Evolutionary conservation across 35 echinoderm and acorn worm genomes (phyloP), one percentile per base, ranked within the genome.

Genomic region (Amphiura filiformis): DNA sequence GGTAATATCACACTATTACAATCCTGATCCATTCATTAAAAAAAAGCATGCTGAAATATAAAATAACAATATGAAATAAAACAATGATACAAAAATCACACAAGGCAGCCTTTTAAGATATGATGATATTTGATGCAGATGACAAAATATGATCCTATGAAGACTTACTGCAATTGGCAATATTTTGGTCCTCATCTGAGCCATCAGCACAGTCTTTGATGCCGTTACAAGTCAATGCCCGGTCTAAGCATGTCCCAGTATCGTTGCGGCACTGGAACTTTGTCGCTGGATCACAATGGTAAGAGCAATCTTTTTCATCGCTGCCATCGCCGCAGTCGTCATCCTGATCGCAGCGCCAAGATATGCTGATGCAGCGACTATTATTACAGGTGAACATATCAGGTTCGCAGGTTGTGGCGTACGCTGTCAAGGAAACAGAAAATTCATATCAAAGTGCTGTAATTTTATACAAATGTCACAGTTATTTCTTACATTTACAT

Each of bases 311-410:
- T 36, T 40, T 1, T 40, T 93, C 91, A 78, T 93, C 91, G 4
- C 79, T 76, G 28, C 42, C 76, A 78, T 88, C 91, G 9, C 86
- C 85, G 38, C 91, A 93, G 34, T 93, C 91, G 39, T 93, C 86
- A 81, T 83, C 85, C 82, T 22, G 5, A 85, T 90, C 88, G 84
- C 88, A 90, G 12, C 37, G 79, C 88, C 88, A 90, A 15, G 79
- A 65, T 36, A 65, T 90, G 32, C 79, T 82, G 36, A 90, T 81
- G 32, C 88, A 83, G 17, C 56, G 42, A 0, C 57, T 56, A 84
- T 90, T 90, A 14, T 36, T 49, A 76, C 88, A 90, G 31, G 82
- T 30, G 75, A 80, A 80, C 37, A 81, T 52, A 13, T 77, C 79
- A 28, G 41, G 44, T 22, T 36, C 32, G 32, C 87, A 81, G 7